phyloP scores from a whole-genome alignment of 2,797 vertebrate species.

The Chlorospingus flavigularis region DNA sequence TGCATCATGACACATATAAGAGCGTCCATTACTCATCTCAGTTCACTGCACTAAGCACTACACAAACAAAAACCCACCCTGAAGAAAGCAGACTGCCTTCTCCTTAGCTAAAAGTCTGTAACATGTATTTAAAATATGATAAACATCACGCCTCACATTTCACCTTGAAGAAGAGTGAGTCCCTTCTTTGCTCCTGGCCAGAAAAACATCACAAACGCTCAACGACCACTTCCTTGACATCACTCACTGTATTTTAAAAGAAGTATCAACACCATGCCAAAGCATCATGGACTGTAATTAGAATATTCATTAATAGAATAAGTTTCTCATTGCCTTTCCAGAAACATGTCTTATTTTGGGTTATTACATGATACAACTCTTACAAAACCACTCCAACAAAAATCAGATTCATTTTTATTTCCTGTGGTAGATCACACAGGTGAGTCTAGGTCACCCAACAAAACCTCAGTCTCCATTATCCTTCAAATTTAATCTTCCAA shows the following conservation, averaged over 20 bases:
- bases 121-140: background rate
- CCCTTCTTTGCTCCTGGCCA: background rate
- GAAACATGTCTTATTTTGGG: background rate
- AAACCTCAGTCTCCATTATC: background rate
- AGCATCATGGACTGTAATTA: background rate
- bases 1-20: slow-evolving; percentile 31
- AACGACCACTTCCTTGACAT: background rate
- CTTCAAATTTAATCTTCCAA: background rate
- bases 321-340: background rate
- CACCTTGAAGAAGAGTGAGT: background rate
- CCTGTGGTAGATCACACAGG: background rate
- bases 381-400: background rate
- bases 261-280: background rate
- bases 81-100: background rate
- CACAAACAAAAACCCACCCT: slow-evolving; percentile 10
- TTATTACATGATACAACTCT: background rate
- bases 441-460: background rate
- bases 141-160: background rate
- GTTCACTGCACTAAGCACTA: background rate
- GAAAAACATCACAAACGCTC: background rate
- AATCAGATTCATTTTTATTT: background rate
- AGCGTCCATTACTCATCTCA: background rate
- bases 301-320: background rate
- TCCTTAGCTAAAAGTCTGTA: background rate
- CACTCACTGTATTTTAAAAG: background rate